phyloP scores from a whole-genome alignment of 2,888 invertebrate species.

The Hydriomena furcata region DNA sequence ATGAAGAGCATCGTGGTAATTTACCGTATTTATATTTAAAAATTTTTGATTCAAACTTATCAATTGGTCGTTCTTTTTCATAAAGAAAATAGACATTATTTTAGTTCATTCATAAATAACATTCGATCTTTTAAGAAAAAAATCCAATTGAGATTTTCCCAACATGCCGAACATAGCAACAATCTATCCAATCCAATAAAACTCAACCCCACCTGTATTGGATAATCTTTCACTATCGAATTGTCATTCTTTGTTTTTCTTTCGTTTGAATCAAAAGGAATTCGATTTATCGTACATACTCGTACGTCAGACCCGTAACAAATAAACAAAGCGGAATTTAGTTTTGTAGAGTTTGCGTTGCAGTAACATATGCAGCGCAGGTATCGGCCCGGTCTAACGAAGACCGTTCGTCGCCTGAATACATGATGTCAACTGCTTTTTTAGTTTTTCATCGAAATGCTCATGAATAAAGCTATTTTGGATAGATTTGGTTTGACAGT shows the following conservation, averaged over 20 bases:
- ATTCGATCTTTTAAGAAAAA: no score
- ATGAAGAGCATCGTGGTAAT: no score
- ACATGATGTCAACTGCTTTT: slow-evolving; percentile 68
- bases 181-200: slow-evolving; percentile 7
- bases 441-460: slow-evolving; percentile 19
- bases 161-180: not conserved
- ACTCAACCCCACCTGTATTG: slow-evolving; percentile 11
- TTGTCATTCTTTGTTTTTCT: slow-evolving; percentile 56
- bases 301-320: slow-evolving; percentile 70
- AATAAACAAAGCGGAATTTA: slow-evolving; percentile 75
- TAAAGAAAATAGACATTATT: no score
- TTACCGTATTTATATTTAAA: no score
- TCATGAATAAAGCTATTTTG: slow-evolving; percentile 46
- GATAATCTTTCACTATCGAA: slow-evolving; percentile 30
- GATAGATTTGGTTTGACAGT: slow-evolving; percentile 27
- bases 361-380: slow-evolving; percentile 80
- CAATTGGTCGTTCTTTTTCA: no score
- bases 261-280: slow-evolving; percentile 72
- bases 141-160: not conserved
- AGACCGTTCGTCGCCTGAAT: slow-evolving; percentile 68
- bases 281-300: slow-evolving; percentile 73
- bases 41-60: no score
- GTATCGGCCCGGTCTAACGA: slow-evolving; percentile 77
- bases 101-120: no score
- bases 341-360: slow-evolving; percentile 60